These are phyloP conservation scores for Ammospiza nelsoni DNA, from an alignment of 2,113 vertebrate genomes.

Conservation along the genomic window DNA sequence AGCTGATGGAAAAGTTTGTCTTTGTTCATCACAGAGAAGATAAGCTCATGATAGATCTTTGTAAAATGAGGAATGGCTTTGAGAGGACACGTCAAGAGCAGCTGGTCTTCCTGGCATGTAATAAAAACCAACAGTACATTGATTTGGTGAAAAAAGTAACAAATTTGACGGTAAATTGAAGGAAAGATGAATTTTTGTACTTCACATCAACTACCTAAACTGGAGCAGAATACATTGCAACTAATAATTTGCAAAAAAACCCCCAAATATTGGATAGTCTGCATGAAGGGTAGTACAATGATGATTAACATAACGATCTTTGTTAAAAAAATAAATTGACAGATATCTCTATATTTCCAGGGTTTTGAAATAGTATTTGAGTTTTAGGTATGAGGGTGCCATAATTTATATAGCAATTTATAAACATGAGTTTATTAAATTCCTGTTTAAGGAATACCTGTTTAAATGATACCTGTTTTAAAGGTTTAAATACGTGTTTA, in stretches of 20 bases:
- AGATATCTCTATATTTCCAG: background rate
- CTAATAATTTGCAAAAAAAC: rapidly evolving
- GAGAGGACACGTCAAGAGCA: background rate
- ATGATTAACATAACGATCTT: background rate
- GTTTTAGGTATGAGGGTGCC: background rate
- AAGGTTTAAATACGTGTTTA: background rate
- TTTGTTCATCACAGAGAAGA: background rate
- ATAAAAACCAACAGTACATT: background rate
- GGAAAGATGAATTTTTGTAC: background rate
- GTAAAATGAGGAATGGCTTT: background rate
- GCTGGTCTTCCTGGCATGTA: background rate
- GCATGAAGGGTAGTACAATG: background rate
- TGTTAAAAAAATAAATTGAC: background rate
- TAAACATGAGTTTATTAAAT: background rate
- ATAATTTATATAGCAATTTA: background rate
- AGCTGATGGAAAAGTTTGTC: background rate
- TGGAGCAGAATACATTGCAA: background rate
- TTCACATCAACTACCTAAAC: background rate
- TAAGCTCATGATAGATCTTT: background rate
- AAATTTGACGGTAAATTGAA: background rate
- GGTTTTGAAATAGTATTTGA: background rate
- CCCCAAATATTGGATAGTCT: background rate
- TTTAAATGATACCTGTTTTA: background rate
- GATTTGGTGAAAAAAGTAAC: background rate
- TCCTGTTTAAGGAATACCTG: background rate